phyloP scores from a whole-genome alignment of 1,140 invertebrate species.

The Maniola jurtina region DNA sequence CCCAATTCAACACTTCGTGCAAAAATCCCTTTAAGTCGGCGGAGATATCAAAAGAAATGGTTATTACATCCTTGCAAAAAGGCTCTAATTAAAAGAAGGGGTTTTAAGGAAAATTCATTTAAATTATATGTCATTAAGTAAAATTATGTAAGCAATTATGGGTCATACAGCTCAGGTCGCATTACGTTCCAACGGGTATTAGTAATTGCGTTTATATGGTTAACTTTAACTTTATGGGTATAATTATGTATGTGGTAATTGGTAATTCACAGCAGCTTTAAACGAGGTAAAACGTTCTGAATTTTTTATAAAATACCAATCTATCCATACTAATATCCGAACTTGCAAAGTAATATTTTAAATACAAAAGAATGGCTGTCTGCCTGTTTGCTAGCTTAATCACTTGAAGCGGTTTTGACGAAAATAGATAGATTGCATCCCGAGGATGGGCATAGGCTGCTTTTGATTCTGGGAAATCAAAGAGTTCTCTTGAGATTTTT shows the following conservation, averaged over 20 bases:
- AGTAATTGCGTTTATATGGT: slow-evolving; percentile 12
- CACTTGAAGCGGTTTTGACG: no score
- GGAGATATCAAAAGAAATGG: slow-evolving; percentile 21
- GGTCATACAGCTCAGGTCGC: slow-evolving; percentile 12
- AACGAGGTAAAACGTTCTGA: no score
- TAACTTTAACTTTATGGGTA: slow-evolving; percentile 6
- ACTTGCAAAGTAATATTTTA: no score
- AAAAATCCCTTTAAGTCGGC: slow-evolving; percentile 13
- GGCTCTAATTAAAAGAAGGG: slow-evolving; percentile 25
- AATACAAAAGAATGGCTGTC: no score
- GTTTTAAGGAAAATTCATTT: slow-evolving; percentile 15
- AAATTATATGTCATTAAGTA: slow-evolving; percentile 21
- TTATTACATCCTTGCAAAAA: slow-evolving; percentile 11
- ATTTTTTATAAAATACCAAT: no score
- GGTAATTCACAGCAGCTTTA: not conserved
- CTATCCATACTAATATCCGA: no score
- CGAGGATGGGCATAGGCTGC: no score
- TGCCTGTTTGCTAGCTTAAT: no score
- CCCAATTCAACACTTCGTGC: slow-evolving; percentile 6
- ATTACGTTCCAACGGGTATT: slow-evolving; percentile 4
- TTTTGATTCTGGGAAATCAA: no score
- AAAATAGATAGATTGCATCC: no score
- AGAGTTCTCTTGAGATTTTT: no score
- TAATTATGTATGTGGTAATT: slow-evolving; percentile 10
- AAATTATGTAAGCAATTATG: slow-evolving; percentile 20